Conservation (phyloP, 2,113 vertebrate species). For the Lanius ludovicianus region DNA sequence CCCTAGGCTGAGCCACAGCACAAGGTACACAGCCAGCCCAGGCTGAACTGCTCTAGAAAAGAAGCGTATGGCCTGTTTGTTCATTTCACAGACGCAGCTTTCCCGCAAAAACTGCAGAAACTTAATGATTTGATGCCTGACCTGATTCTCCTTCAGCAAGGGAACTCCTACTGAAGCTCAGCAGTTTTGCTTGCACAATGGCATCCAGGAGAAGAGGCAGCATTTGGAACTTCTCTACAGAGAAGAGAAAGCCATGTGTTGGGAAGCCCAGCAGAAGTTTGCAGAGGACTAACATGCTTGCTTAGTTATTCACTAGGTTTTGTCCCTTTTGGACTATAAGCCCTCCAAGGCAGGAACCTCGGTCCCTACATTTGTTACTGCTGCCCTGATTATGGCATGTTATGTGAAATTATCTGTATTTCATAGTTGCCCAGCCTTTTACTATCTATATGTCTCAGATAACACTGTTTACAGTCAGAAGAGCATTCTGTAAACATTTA, state of each 20-base stretch:
- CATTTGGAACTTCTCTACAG: neutral
- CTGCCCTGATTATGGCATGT: neutral
- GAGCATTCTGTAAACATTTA: neutral
- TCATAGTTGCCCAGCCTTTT: neutral
- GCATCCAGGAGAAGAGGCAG: neutral
- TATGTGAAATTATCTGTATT: neutral
- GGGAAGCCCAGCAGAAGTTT: neutral
- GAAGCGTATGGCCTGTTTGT: neutral
- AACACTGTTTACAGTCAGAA: neutral
- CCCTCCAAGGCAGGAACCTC: neutral
- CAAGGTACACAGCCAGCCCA: neutral
- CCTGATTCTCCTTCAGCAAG: neutral
- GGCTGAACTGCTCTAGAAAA: neutral
- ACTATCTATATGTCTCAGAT: neutral
- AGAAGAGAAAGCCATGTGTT: neutral
- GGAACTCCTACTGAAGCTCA: neutral
- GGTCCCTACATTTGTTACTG: neutral
- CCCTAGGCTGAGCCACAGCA: neutral
- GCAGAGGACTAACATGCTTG: neutral
- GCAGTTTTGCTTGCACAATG: neutral
- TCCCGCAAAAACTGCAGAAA: neutral
- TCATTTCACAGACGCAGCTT: neutral
- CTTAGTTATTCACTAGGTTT: neutral
- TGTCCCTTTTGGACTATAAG: neutral
- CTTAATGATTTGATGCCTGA: neutral